Conservation (phyloP, 2,797 vertebrate species). For the Mergus octosetaceus region DNA sequence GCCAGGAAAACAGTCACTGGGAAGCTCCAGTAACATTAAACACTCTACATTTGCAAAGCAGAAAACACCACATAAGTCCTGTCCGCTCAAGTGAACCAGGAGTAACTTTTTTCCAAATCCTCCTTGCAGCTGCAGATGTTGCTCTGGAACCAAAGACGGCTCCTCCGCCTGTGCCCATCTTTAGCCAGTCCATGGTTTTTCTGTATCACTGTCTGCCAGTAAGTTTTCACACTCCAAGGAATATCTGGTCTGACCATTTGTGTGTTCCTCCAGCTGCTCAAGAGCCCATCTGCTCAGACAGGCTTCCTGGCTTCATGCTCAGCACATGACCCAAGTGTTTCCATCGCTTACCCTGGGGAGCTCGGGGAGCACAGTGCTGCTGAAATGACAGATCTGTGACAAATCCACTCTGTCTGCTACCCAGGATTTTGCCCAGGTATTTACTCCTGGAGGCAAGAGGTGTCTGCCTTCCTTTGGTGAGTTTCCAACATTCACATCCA, state of each 20-base stretch:
- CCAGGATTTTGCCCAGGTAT: constrained; percentile 43
- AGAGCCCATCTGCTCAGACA: constrained; percentile 45
- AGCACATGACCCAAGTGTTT: constrained; percentile 9
- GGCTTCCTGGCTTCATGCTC: constrained; percentile 11
- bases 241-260: constrained; percentile 52
- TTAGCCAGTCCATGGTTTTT: background rate
- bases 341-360: background rate
- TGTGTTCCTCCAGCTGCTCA: constrained; percentile 43
- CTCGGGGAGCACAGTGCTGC: background rate
- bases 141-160: background rate
- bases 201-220: background rate
- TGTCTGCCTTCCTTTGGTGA: constrained; percentile 40
- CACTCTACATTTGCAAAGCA: background rate
- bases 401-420: constrained; percentile 5
- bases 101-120: background rate
- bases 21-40: constrained; percentile 16
- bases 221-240: background rate
- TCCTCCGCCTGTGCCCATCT: background rate
- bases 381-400: constrained; percentile 17
- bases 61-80: background rate
- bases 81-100: background rate
- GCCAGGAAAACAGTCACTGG: constrained; percentile 12
- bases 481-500: constrained; percentile 63
- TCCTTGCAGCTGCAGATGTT: constrained; percentile 1
- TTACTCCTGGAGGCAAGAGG: constrained; percentile 32